Conservation (phyloP, 2,888 invertebrate species). For the Patella caerulea region DNA sequence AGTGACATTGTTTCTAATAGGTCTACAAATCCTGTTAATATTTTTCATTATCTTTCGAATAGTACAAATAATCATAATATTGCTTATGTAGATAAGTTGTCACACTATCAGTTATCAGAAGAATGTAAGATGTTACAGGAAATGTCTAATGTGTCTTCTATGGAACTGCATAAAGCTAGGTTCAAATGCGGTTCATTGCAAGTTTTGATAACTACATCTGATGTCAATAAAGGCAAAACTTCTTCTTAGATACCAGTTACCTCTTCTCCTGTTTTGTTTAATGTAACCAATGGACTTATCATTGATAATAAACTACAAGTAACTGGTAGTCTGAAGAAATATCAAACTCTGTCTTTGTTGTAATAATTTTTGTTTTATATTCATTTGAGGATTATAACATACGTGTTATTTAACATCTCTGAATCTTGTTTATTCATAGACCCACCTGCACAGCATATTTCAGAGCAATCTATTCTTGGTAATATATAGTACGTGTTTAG, state of each 20-base stretch:
- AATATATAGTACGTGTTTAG: too few species aligned
- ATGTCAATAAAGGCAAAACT: neutral
- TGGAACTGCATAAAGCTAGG: neutral
- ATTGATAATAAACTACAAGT: neutral
- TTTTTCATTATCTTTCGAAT: neutral
- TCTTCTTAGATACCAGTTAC: neutral
- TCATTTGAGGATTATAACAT: neutral
- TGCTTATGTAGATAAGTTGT: too few species aligned
- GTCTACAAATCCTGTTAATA: neutral
- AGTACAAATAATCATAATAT: too few species aligned
- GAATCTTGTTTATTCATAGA: too few species aligned
- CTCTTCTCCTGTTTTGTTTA: neutral
- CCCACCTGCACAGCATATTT: too few species aligned
- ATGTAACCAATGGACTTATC: neutral
- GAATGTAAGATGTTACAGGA: neutral
- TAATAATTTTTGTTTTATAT: neutral
- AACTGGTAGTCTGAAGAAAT: neutral
- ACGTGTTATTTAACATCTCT: too few species aligned
- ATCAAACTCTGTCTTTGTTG: neutral
- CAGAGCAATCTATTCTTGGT: too few species aligned
- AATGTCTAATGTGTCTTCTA: neutral
- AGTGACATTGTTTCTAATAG: neutral
- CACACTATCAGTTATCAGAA: neutral
- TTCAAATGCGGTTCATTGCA: neutral
- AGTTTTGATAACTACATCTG: neutral